phyloP scores from a whole-genome alignment of 2,888 invertebrate genomes.

The Poecilus cupreus region DNA sequence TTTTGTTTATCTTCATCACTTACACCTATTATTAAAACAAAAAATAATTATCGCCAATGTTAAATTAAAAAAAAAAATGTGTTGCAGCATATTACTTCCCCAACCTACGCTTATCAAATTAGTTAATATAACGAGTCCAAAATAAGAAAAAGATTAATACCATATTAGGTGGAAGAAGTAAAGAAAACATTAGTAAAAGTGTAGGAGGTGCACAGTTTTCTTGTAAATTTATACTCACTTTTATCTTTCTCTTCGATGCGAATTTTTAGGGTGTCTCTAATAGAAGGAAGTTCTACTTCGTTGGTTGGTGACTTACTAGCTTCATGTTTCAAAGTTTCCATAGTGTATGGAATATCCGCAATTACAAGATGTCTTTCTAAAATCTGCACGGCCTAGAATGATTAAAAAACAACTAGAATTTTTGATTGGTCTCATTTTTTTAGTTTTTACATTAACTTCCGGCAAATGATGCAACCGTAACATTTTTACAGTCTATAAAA shows the following conservation, averaged over 20 bases:
- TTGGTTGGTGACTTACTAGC: slow-evolving; percentile 78
- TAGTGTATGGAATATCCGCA: slow-evolving; percentile 84
- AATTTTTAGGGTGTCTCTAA: slow-evolving; percentile 83
- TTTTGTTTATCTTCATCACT: slow-evolving; percentile 54
- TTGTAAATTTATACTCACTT: slow-evolving; percentile 76
- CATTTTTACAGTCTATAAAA: neutral
- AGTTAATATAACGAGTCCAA: neutral
- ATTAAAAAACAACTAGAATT: neutral
- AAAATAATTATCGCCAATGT: slow-evolving; percentile 52
- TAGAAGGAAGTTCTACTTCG: slow-evolving; percentile 81
- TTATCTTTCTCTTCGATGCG: slow-evolving; percentile 85
- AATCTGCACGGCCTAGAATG: slow-evolving; percentile 84
- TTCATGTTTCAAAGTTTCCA: slow-evolving; percentile 84
- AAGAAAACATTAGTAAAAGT: neutral
- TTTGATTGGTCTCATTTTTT: neutral
- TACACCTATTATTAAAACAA: slow-evolving; percentile 55
- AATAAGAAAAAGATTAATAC: neutral
- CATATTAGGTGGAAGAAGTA: slow-evolving; percentile 38
- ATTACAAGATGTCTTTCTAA: slow-evolving; percentile 92
- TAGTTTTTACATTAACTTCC: neutral
- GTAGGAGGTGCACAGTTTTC: neutral
- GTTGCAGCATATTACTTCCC: slow-evolving; percentile 18
- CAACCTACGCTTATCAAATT: neutral
- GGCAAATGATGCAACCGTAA: neutral
- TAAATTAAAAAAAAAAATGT: slow-evolving; percentile 7